Evolutionary conservation across 2,888 invertebrate genomes (phyloP).

Genomic region (Chaitophorus viminalis): DNA sequence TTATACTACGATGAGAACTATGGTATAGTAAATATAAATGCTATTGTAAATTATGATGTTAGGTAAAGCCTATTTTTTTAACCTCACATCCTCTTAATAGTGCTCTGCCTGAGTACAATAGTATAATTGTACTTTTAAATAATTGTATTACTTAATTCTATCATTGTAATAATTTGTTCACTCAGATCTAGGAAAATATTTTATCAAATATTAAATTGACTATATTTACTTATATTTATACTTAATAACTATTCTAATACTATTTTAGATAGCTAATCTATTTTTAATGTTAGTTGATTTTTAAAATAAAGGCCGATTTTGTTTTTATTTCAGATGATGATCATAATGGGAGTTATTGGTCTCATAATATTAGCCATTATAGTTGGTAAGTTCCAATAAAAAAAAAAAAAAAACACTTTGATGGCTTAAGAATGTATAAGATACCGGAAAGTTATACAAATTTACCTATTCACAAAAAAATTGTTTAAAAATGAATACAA

Average conservation of each 20-base stretch:
- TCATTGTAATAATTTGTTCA: no score
- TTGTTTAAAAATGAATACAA: conserved; percentile 63
- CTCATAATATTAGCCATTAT: conserved; percentile 85
- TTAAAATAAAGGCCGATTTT: conserved; percentile 55
- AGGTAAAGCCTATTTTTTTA: no score
- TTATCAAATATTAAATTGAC: neutral
- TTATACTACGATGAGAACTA: no score
- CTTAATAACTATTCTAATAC: no score
- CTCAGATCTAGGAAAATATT: no score
- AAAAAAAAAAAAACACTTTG: conserved; percentile 63
- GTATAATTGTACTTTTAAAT: no score
- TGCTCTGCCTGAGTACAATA: no score
- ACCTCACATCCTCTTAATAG: no score
- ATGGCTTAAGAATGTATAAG: conserved; percentile 54
- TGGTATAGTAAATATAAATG: no score
- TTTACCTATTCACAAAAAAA: conserved; percentile 62
- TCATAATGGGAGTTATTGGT: conserved; percentile 87
- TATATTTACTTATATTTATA: neutral
- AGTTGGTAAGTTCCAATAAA: conserved; percentile 77
- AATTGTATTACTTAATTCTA: no score
- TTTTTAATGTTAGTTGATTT: neutral
- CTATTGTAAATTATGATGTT: no score
- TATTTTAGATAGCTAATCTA: neutral
- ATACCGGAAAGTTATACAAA: conserved; percentile 52
- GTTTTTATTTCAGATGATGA: conserved; percentile 80